Percentiles rank a stretch among this genome's conserved stretches.
Evolutionary conservation across 2,888 invertebrate species (phyloP).

Genomic region (Tachina fera): DNA sequence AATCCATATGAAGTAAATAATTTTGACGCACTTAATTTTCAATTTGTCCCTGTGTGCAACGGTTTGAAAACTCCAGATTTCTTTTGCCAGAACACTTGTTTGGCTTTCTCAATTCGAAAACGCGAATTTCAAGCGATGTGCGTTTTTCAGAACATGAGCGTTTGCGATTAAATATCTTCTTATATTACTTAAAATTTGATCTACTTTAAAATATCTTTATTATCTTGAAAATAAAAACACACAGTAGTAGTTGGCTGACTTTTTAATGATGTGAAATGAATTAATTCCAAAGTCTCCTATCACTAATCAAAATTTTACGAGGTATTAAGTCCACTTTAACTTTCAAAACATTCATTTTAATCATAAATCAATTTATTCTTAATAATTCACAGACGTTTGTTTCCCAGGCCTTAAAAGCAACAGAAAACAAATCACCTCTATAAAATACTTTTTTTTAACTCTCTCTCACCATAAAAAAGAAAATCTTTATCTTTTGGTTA

Average conservation of each 20-base stretch:
- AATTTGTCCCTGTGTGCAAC: too few relatives aligned
- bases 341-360: conserved; percentile 10
- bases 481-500: conserved; percentile 43
- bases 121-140: too few relatives aligned
- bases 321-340: not conserved
- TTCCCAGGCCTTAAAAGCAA: conserved; percentile 38
- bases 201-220: not conserved
- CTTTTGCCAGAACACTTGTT: too few relatives aligned
- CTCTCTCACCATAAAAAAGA: conserved; percentile 62
- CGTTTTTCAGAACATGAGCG: too few relatives aligned
- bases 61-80: too few relatives aligned
- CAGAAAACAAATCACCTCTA: conserved; percentile 40
- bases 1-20: too few relatives aligned
- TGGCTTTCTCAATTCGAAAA: too few relatives aligned
- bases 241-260: not conserved
- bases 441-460: conserved; percentile 50
- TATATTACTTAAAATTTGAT: too few relatives aligned
- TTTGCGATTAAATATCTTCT: too few relatives aligned
- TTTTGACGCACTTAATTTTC: too few relatives aligned
- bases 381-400: conserved; percentile 46
- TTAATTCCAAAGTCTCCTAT: conserved; percentile 4
- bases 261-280: conserved; percentile 17
- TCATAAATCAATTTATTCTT: conserved; percentile 62
- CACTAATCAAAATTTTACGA: conserved; percentile 24
- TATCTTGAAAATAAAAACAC: not conserved